Evolutionary conservation across 2,888 invertebrate species (phyloP), one percentile per base, ranked within the genome.

Genomic region (Macrophya annulata): DNA sequence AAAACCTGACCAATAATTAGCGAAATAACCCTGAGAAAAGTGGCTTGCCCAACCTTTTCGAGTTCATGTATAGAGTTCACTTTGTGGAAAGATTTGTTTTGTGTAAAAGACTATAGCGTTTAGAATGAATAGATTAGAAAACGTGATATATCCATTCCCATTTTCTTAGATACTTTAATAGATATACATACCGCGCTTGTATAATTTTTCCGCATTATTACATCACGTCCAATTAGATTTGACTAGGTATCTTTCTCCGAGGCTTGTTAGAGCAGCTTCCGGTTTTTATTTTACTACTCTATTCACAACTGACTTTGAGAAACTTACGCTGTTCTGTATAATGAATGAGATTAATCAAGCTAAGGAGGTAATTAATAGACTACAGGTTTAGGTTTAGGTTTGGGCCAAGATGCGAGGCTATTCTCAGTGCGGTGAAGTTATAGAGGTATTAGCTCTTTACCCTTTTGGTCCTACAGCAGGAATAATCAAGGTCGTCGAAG

Each of bases 341-440:
- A 74, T 74, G 72, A 74, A 74, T 74, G 45, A 74, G 43, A 74
- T 45, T 43, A 45, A 74, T 74, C 72, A 45, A 45, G 72, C 72
- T 74, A 45, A 74, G 72, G 21, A 74, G n/a, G 43, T 45, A 25
- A 43, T 74, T 74, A 45, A 45, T 45, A 74, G 21, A 45, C 72
- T 71, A 74, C 43, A 74, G 45, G 17, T 15, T 72, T 4, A 43
- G 31, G 31, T 2, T 31, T 31, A 31, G 31, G 31, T 31, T 31
- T 3, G 3, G 3, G 45, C 43, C 45, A 25, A 74, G n/a, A 74
- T 21, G 21, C 45, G 12, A 74, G 45, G 21, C 72, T 25, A 74
- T 74, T 74, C 45, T 45, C 43, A 74, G 21, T 21, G 21, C 45
- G 21, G 45, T 74, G 4, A 74, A 74, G 21, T 74, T 45, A 43